Evolutionary conservation across 2,113 vertebrate species (phyloP).

Genomic region (Notarius lentiginosus): DNA sequence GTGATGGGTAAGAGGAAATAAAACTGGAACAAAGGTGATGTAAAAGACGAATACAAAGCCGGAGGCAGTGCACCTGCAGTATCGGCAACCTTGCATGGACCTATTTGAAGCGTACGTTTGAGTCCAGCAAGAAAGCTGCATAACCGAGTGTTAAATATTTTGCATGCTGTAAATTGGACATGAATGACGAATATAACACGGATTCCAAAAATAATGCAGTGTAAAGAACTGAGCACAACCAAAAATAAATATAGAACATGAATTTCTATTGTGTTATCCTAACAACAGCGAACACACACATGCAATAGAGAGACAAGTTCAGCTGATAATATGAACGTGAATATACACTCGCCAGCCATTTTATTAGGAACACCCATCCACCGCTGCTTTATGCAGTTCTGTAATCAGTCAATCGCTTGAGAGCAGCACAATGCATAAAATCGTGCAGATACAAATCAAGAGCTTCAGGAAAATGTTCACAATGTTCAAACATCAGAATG

Average conservation of each 20-base stretch:
- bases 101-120: background rate
- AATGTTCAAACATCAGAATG: too few species aligned
- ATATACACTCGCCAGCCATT: background rate
- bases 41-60: background rate
- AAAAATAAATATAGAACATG: background rate
- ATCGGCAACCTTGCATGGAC: background rate
- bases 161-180: background rate
- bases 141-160: background rate
- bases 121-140: background rate
- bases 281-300: background rate
- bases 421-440: too few species aligned
- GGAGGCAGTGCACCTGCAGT: background rate
- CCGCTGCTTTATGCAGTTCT: too few species aligned
- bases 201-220: background rate
- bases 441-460: too few species aligned
- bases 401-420: too few species aligned
- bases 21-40: background rate
- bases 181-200: background rate
- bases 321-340: background rate
- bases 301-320: background rate
- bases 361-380: too few species aligned
- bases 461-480: too few species aligned
- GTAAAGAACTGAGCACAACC: background rate
- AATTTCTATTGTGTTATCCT: background rate
- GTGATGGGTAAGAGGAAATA: background rate